phyloP scores from a whole-genome alignment of 2,113 vertebrate species.

The Tympanuchus pallidicinctus region DNA sequence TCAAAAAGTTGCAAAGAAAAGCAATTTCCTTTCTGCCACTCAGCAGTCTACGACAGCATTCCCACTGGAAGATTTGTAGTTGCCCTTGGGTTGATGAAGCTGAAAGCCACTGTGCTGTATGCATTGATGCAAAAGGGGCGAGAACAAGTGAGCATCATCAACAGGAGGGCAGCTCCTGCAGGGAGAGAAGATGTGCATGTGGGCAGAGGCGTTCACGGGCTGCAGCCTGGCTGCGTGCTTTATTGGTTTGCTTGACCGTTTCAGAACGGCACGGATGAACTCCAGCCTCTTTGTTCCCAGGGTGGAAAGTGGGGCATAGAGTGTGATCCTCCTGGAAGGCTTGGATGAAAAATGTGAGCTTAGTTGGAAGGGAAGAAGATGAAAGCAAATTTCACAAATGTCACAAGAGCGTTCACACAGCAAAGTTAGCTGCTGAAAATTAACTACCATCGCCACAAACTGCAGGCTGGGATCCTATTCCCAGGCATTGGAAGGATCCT shows the following conservation, averaged over 20 bases:
- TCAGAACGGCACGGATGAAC: neutral
- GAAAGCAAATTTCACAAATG: neutral
- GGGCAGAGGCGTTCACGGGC: neutral
- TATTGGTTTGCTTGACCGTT: neutral
- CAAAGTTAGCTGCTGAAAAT: neutral
- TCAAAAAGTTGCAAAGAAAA: conserved; percentile 54
- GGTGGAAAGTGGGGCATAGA: rapidly evolving
- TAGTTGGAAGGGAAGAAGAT: neutral
- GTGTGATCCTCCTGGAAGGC: neutral
- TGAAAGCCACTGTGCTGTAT: conserved; percentile 11
- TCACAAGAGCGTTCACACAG: neutral
- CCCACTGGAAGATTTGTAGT: neutral
- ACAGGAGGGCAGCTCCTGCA: neutral
- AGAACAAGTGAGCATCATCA: neutral
- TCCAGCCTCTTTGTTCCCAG: neutral
- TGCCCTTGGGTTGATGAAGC: conserved; percentile 9
- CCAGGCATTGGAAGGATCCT: neutral
- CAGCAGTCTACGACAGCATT: neutral
- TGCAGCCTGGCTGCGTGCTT: neutral
- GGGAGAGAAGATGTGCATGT: neutral
- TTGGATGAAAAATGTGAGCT: neutral
- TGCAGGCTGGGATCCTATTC: neutral
- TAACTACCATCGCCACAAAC: neutral
- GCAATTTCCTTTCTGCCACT: conserved; percentile 54
- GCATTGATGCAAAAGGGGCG: neutral